Evolutionary conservation across 2,797 vertebrate species (phyloP).

Genomic region (Onychomys torridus): DNA sequence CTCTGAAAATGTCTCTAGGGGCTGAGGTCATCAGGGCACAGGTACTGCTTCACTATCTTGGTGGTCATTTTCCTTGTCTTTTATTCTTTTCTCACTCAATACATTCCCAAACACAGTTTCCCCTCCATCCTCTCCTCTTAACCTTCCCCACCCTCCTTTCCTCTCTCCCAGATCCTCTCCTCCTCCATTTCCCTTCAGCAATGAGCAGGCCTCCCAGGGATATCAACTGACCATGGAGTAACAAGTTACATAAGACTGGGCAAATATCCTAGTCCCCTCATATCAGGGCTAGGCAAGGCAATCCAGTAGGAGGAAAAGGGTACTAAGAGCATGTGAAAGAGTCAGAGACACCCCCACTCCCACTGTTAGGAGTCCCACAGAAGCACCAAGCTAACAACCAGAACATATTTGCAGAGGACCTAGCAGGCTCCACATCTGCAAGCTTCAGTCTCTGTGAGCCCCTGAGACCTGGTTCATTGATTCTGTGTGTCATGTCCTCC

Average conservation of each 20-base stretch:
- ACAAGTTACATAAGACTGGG: background rate
- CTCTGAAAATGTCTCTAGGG: rapidly evolving
- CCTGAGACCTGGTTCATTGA: background rate
- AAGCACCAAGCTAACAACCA: background rate
- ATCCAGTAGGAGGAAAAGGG: background rate
- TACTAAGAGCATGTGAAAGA: background rate
- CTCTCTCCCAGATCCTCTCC: background rate
- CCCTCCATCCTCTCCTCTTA: background rate
- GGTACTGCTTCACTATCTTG: rapidly evolving
- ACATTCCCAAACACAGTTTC: background rate
- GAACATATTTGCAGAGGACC: background rate
- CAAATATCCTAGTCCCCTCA: background rate
- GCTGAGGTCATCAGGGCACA: background rate
- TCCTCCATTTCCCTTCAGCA: background rate
- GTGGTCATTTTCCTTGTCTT: background rate
- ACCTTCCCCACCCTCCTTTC: rapidly evolving
- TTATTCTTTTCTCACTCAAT: background rate
- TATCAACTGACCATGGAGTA: background rate
- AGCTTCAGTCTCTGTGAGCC: background rate
- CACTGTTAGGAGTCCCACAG: background rate
- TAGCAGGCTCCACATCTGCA: background rate
- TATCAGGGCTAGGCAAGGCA: background rate
- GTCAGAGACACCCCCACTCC: background rate
- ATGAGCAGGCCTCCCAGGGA: background rate
- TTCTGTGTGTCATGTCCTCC: background rate